These are phyloP conservation scores for Pachypanchax playfairii DNA, from an alignment of 2,113 vertebrate genomes.

Conservation along the genomic window DNA sequence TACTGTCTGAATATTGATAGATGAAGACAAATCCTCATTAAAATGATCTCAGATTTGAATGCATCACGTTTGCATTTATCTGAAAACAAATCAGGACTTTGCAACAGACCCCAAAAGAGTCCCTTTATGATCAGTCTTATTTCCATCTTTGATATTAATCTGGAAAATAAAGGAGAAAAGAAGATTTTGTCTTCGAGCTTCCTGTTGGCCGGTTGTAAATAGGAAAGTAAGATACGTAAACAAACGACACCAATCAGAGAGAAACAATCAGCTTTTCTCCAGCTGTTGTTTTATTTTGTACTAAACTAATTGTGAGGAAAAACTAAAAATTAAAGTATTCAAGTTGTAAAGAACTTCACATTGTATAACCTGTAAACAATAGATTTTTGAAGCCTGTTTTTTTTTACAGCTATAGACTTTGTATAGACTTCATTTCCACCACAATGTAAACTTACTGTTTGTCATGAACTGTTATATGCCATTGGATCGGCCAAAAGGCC, in stretches of 20 bases:
- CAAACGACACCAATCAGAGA: slow-evolving; percentile 5
- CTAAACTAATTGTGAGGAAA: neutral
- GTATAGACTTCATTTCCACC: no score
- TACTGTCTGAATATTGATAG: neutral
- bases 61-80: neutral
- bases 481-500: no score
- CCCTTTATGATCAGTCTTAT: no score
- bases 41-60: slow-evolving; percentile 5
- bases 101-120: no score
- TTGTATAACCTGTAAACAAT: no score
- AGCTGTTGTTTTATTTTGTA: slow-evolving; percentile 5
- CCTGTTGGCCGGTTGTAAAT: neutral
- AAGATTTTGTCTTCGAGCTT: neutral
- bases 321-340: neutral
- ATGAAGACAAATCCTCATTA: neutral
- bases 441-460: no score
- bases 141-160: no score
- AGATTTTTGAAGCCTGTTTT: no score
- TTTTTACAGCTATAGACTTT: no score
- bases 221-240: neutral
- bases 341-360: no score
- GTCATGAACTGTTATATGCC: no score
- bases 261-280: slow-evolving; percentile 4
- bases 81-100: slow-evolving; percentile 18
- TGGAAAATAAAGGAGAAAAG: no score